Percentiles rank a stretch among this genome's conserved stretches.
Evolutionary conservation across 2,113 vertebrate genomes (phyloP).

Genomic region (Ageneiosus marmoratus): DNA sequence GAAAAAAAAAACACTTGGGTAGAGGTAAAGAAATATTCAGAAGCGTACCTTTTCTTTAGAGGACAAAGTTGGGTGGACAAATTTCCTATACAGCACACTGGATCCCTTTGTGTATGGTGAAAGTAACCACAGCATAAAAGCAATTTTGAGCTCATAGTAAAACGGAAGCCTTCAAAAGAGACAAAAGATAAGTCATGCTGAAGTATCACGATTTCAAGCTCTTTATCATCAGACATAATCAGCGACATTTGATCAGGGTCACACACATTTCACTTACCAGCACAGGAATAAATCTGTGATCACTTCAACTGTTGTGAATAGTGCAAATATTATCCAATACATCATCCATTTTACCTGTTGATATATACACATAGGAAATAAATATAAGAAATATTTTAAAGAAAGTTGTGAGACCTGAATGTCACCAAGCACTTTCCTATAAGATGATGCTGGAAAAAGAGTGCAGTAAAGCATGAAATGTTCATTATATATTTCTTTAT

Average conservation of each 20-base stretch:
- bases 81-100: conserved; percentile 96
- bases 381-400: neutral
- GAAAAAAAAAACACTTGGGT: conserved; percentile 22
- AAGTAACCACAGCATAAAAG: conserved; percentile 96
- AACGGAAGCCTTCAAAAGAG: conserved; percentile 87
- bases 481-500: neutral
- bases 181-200: conserved; percentile 36
- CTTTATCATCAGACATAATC: conserved; percentile 19
- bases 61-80: conserved; percentile 96
- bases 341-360: conserved; percentile 99
- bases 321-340: conserved; percentile 99
- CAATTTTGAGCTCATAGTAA: conserved; percentile 99
- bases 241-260: neutral
- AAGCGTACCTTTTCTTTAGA: conserved; percentile 96
- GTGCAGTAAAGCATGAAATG: neutral
- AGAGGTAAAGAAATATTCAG: conserved; percentile 32
- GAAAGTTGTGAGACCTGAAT: neutral
- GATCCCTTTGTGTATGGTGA: conserved; percentile 98
- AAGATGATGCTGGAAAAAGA: neutral
- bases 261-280: conserved; percentile 79
- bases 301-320: conserved; percentile 92
- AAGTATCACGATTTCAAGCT: neutral
- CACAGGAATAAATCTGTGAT: conserved; percentile 98
- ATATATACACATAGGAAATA: conserved; percentile 34
- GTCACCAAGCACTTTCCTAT: neutral